These are phyloP conservation scores for Lepidurus arcticus DNA, from an alignment of 1,140 invertebrate species.

Conservation along the genomic window DNA sequence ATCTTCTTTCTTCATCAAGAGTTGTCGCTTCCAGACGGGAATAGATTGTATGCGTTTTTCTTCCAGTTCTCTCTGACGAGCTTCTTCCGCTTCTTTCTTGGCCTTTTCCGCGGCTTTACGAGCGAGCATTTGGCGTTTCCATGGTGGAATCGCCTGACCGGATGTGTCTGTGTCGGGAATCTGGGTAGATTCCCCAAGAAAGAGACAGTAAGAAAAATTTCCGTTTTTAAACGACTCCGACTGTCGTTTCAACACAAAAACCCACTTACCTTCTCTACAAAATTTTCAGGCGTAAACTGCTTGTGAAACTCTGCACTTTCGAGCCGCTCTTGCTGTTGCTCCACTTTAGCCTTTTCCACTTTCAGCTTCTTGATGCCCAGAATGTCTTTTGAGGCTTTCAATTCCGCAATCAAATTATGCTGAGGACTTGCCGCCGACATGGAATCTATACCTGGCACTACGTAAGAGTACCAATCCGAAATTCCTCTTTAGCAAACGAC, in stretches of 20 bases:
- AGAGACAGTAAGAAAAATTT: conserved; percentile 8
- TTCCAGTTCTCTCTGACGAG: conserved; percentile 73
- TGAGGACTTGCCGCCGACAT: conserved; percentile 44
- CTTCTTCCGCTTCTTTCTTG: conserved; percentile 79
- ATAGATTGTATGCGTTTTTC: conserved; percentile 75
- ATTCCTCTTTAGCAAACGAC: not conserved
- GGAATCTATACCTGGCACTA: conserved; percentile 54
- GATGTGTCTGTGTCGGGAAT: conserved; percentile 80
- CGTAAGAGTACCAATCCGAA: conserved; percentile 45
- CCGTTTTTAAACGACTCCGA: not conserved
- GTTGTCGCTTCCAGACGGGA: conserved; percentile 85
- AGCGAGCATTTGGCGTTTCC: conserved; percentile 91
- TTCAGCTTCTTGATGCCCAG: conserved; percentile 79
- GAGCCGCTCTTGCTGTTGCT: conserved; percentile 70
- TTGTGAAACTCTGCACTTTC: conserved; percentile 73
- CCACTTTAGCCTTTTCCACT: conserved; percentile 73
- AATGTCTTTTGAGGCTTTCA: conserved; percentile 84
- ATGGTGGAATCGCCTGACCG: conserved; percentile 82
- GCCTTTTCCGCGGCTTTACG: conserved; percentile 87
- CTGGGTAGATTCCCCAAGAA: conserved; percentile 48
- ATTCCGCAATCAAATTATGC: conserved; percentile 77
- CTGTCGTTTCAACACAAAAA: not conserved
- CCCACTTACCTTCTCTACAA: conserved; percentile 70
- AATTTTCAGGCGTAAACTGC: conserved; percentile 76
- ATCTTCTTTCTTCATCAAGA: conserved; percentile 73